Base-by-base conservation (phyloP, 2,113 vertebrate species). In the Alligator sinensis region DNA sequence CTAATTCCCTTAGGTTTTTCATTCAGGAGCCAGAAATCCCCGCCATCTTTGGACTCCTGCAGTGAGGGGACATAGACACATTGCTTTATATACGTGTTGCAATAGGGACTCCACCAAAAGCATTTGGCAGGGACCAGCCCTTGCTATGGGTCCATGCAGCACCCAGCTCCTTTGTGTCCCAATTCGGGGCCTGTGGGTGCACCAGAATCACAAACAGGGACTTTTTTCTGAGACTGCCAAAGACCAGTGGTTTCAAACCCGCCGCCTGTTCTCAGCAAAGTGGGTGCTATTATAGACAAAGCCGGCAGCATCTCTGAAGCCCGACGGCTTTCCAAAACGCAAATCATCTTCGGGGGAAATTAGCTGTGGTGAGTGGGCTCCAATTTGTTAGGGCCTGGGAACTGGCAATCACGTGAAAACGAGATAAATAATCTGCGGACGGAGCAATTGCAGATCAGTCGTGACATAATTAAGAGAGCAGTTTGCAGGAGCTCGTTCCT, bases 361-460 rank as follows among this genome's bases (percentile, higher is more conserved):
- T 93, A 94, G 74, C 76, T 88, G 66, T 74, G 89, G 77, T 75
- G 94, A 60, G 28, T 83, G 91, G 80, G 61, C 90, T 94, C 63
- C 74, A 86, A 93, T 95, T 96, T 97, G 93, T 95, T 96, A 92
- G 92, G 84, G 88, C 89, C 90, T 83, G 62, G 64, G 87, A 94
- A 90, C 77, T 91, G 87, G 74, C 89, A 91, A 75, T 95, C 93
- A 82, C 80, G 94, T 93, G 91, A 81, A 96, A 93, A 95, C 90
- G 90, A 92, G 91, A 97, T 94, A 95, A 96, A 96, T 93, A 96
- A 96, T 96, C 91, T 91, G 80, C 90, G 81, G 93, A 93, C 80
- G 82, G 87, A 96, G 93, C 90, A 95, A 96, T 80, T 57, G 87
- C 77, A 91, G 90, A 96, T 95, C 88, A 86, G 80, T 92, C 88